Conservation (phyloP, 2,888 invertebrate genomes). For the Archips crataeganus region DNA sequence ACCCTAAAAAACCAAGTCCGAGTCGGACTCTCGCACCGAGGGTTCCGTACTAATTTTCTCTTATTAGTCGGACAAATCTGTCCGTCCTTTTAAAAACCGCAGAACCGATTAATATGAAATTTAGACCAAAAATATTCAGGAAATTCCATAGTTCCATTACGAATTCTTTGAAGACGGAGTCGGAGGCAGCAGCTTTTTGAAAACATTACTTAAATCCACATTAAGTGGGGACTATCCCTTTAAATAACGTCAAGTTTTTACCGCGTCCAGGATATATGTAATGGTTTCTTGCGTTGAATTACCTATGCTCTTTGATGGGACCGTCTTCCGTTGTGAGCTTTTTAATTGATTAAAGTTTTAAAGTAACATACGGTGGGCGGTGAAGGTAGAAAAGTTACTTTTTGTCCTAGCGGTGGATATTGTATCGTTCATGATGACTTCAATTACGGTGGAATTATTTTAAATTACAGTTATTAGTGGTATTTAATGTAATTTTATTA, state of each 20-base stretch:
- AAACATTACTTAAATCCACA: background rate
- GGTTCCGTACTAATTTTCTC: too few relatives aligned
- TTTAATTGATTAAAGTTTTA: slow-evolving; percentile 23
- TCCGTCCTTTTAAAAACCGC: too few relatives aligned
- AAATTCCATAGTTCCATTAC: too few relatives aligned
- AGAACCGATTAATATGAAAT: too few relatives aligned
- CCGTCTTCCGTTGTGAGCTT: slow-evolving; percentile 14
- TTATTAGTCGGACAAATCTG: too few relatives aligned
- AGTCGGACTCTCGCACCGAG: too few relatives aligned
- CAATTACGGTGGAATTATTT: background rate
- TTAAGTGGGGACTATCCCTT: background rate
- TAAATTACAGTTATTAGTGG: background rate
- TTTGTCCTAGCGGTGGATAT: background rate
- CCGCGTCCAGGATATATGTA: slow-evolving; percentile 8
- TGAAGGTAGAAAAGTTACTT: background rate
- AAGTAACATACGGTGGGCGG: background rate
- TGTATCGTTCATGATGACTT: background rate
- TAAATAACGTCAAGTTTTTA: slow-evolving; percentile 9
- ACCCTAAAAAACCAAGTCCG: too few relatives aligned
- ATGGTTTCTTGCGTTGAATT: slow-evolving; percentile 17
- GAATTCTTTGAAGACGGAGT: too few relatives aligned
- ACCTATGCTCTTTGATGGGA: slow-evolving; percentile 11
- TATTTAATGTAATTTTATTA: background rate
- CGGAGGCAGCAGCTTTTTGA: too few relatives aligned
- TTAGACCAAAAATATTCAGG: too few relatives aligned